phyloP scores from a whole-genome alignment of 2,113 vertebrate species.

The Sialia sialis region DNA sequence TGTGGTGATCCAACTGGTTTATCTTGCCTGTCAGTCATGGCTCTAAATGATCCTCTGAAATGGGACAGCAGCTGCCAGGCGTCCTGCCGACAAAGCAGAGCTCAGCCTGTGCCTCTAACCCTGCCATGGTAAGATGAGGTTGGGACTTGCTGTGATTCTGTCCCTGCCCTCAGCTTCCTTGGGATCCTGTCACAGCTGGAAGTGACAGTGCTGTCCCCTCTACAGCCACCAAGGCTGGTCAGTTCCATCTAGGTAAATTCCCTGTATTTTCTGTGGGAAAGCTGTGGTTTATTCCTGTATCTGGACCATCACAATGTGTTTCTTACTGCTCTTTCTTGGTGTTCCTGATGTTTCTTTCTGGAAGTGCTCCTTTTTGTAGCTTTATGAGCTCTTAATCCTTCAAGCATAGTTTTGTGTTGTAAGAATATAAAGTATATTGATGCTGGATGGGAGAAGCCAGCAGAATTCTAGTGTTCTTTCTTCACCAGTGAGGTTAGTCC shows the following conservation, averaged over 20 bases:
- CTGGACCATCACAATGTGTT: not conserved
- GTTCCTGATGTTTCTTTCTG: not conserved
- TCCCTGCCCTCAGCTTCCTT: not conserved
- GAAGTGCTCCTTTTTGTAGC: not conserved
- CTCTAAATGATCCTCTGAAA: not conserved
- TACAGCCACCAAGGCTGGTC: not conserved
- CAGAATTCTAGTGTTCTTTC: not conserved
- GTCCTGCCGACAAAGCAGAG: not conserved
- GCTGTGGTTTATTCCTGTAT: not conserved
- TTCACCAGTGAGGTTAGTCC: not conserved
- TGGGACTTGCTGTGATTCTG: accelerated
- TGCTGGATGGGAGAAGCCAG: not conserved
- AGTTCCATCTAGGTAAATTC: not conserved
- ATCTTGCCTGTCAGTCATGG: accelerated
- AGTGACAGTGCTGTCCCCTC: not conserved
- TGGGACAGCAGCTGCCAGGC: not conserved
- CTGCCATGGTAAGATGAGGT: accelerated
- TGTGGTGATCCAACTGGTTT: not conserved
- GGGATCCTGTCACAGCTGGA: not conserved
- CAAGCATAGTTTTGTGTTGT: not conserved
- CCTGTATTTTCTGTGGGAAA: not conserved
- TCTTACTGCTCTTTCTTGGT: not conserved
- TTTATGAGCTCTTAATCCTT: not conserved
- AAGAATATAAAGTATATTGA: not conserved
- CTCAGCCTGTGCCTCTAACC: not conserved